Percentiles rank a stretch among this genome's conserved stretches.
These are phyloP conservation scores for Periphyllus acericola DNA, from an alignment of 2,888 invertebrate genomes.

Conservation along the genomic window DNA sequence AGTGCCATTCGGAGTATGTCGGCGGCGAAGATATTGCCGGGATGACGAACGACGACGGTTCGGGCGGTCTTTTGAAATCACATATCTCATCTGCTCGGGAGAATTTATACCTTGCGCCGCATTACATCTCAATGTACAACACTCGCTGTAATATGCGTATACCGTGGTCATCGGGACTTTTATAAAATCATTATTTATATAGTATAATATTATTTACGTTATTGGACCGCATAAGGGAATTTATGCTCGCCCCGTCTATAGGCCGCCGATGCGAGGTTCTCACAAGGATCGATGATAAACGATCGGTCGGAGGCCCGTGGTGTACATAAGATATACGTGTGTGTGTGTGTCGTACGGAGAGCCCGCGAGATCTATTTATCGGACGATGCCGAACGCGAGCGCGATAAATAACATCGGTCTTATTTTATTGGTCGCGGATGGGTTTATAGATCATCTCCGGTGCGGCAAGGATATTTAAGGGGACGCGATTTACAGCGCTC, in stretches of 20 bases:
- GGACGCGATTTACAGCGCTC: background rate
- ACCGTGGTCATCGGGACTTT: background rate
- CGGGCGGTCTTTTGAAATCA: too few species aligned
- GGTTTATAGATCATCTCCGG: constrained; percentile 26
- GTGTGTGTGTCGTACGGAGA: background rate
- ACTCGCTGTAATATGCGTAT: background rate
- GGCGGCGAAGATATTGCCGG: too few species aligned
- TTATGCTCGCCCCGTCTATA: constrained; percentile 3
- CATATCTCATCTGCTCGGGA: background rate
- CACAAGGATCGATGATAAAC: constrained; percentile 59
- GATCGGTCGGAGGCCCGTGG: constrained; percentile 46
- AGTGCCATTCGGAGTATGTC: too few species aligned
- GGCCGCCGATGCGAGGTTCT: constrained; percentile 38
- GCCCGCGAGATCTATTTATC: constrained; percentile 36
- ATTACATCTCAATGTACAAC: background rate
- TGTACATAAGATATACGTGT: background rate
- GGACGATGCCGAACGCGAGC: constrained; percentile 21
- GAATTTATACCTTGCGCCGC: background rate
- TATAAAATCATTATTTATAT: constrained; percentile 1
- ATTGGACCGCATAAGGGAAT: background rate
- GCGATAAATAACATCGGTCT: constrained; percentile 53
- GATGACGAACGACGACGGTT: too few species aligned
- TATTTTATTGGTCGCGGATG: constrained; percentile 25
- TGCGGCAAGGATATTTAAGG: constrained; percentile 2
- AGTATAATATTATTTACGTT: background rate